Conservation (phyloP, 2,888 invertebrate genomes). For the Sipha maydis region DNA sequence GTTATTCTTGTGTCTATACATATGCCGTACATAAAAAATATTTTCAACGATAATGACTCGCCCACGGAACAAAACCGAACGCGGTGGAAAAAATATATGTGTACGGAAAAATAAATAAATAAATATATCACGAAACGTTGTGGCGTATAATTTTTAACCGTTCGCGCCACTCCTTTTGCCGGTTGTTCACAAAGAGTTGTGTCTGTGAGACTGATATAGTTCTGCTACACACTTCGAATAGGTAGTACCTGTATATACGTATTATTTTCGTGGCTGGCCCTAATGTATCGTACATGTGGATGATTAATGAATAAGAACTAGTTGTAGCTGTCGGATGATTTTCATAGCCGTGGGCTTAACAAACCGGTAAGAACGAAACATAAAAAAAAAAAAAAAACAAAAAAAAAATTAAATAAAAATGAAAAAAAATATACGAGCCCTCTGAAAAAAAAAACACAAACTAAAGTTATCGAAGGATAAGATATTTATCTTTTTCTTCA, state of each 20-base stretch:
- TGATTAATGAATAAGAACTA: slow-evolving; percentile 45
- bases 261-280: slow-evolving; percentile 14
- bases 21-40: not conserved
- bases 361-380: slow-evolving; percentile 44
- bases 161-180: slow-evolving; percentile 30
- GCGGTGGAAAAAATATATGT: not conserved
- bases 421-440: slow-evolving; percentile 39
- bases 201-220: slow-evolving; percentile 8
- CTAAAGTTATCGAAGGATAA: slow-evolving; percentile 43
- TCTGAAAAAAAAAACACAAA: not conserved
- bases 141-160: slow-evolving; percentile 11
- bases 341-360: slow-evolving; percentile 20
- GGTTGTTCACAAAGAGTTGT: not conserved
- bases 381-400: not conserved
- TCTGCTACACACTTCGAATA: not conserved
- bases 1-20: not conserved
- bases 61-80: slow-evolving; percentile 11
- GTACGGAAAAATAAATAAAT: not conserved
- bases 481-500: slow-evolving; percentile 48
- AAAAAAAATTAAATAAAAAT: not conserved
- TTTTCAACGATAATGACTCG: not conserved
- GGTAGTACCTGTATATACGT: not conserved
- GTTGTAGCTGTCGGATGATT: slow-evolving; percentile 27
- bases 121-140: not conserved
- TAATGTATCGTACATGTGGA: slow-evolving; percentile 24